Evolutionary conservation across 92 coral and sea anemone genomes (phyloP).

Genomic region (Scolanthus callimorphus): DNA sequence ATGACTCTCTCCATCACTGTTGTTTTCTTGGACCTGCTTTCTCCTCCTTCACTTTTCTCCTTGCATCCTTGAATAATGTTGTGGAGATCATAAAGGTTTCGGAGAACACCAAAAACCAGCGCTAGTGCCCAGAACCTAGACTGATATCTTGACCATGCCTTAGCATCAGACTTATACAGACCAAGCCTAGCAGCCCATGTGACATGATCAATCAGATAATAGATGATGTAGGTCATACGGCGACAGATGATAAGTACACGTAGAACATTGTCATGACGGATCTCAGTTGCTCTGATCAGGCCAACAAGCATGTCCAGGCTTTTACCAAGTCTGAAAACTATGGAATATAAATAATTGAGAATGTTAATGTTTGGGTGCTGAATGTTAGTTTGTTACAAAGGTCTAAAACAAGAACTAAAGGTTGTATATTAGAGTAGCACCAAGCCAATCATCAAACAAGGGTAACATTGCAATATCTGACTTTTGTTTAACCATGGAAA

Average conservation of each 20-base stretch:
- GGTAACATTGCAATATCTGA: too few species aligned
- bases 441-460: too few species aligned
- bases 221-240: slow-evolving; percentile 68
- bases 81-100: slow-evolving; percentile 84
- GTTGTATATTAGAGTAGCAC: too few species aligned
- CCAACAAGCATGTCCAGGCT: slow-evolving; percentile 90
- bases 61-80: slow-evolving; percentile 41
- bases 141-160: slow-evolving; percentile 95
- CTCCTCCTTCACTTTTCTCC: slow-evolving; percentile 72
- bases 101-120: slow-evolving; percentile 70
- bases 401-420: too few species aligned
- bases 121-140: slow-evolving; percentile 89
- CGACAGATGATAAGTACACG: slow-evolving; percentile 78
- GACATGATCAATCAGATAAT: slow-evolving; percentile 85
- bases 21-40: slow-evolving; percentile 21
- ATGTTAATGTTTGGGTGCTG: too few species aligned
- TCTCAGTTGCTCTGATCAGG: slow-evolving; percentile 56
- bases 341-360: neutral
- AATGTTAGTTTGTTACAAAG: too few species aligned
- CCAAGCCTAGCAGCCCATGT: slow-evolving; percentile 97
- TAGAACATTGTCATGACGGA: slow-evolving; percentile 69
- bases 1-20: slow-evolving; percentile 44
- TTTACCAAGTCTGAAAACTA: slow-evolving; percentile 96
- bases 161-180: slow-evolving; percentile 85
- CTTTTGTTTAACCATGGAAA: too few species aligned